These are phyloP conservation scores for Pangasius sanitwongsei DNA, from an alignment of 2,797 vertebrate genomes.

Conservation along the genomic window DNA sequence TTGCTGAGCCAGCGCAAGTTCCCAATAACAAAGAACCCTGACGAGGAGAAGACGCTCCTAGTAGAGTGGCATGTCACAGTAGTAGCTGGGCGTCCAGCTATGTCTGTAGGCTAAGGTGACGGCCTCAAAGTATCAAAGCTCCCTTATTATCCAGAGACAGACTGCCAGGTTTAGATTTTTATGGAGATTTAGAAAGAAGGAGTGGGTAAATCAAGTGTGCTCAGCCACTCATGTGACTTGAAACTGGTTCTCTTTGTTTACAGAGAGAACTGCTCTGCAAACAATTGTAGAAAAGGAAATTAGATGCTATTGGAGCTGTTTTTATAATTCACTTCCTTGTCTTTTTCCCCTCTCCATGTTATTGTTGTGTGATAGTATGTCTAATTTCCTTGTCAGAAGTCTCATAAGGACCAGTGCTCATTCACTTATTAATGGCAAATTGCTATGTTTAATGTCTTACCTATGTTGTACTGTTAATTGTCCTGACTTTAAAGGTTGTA, in stretches of 20 bases:
- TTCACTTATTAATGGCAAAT: neutral
- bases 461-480: neutral
- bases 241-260: slow-evolving; percentile 32
- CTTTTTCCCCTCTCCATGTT: neutral
- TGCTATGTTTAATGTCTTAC: neutral
- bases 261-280: neutral
- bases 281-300: slow-evolving; percentile 4
- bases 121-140: too few species aligned
- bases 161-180: neutral
- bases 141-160: neutral
- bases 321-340: slow-evolving; percentile 23
- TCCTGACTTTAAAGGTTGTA: neutral
- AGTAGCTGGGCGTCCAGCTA: neutral
- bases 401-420: too few species aligned
- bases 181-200: neutral
- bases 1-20: neutral
- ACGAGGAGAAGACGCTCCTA: neutral
- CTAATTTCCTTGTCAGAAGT: neutral
- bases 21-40: neutral
- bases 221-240: slow-evolving; percentile 5
- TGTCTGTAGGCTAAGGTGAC: neutral
- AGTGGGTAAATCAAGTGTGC: slow-evolving; percentile 3
- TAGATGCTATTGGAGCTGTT: neutral
- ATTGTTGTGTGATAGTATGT: neutral
- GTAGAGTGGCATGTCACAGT: neutral